Evolutionary conservation across 1,140 invertebrate genomes (phyloP), one percentile per base, ranked within the genome.

Genomic region (Orchesella cincta): DNA sequence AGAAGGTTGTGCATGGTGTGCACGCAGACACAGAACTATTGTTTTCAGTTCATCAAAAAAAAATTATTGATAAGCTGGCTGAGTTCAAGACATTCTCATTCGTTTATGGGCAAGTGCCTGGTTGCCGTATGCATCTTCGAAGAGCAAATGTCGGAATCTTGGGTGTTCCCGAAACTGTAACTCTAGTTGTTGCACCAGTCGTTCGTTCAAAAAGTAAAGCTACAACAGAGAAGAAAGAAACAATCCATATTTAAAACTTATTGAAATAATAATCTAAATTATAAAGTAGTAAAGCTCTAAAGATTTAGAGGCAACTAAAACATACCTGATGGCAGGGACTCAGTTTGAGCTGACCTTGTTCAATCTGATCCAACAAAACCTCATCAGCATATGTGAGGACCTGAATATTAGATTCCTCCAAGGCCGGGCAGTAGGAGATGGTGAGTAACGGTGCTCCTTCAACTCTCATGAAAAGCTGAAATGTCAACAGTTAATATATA

Each of bases 141-240:
- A n/a, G 12, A 78, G 1, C 20, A 78, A 46, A 34, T 52, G 39
- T 14, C 70, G 31, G 33, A 80, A 67, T 12, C 74, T 12, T 8
- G 79, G 79, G 54, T 80, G 79, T 28, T 78, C 74, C 14, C 70
- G 36, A 26, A 80, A 78, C 70, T 80, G 79, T n/a, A 23, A 33
- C 29, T 80, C 76, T 0, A 80, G 46, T 23, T 64, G 20, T 1
- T 73, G 39, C 26, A 80, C 79, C 28, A 78, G 35, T 36, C 79
- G 74, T 36, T 80, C 76, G 28, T 80, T 80, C 23, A 80, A n/a
- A 39, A 80, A 80, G 52, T 36, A 78, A 8, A 80, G 14, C 79
- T 80, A 28, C 3, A 71, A 73, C 18, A n/a, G n/a, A n/a, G n/a
- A n/a, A n/a, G n/a, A n/a, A n/a, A n/a, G 5, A 57, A 57, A 20